Evolutionary conservation across 2,888 invertebrate species (phyloP).

Genomic region (Leptinotarsa peninsularis): DNA sequence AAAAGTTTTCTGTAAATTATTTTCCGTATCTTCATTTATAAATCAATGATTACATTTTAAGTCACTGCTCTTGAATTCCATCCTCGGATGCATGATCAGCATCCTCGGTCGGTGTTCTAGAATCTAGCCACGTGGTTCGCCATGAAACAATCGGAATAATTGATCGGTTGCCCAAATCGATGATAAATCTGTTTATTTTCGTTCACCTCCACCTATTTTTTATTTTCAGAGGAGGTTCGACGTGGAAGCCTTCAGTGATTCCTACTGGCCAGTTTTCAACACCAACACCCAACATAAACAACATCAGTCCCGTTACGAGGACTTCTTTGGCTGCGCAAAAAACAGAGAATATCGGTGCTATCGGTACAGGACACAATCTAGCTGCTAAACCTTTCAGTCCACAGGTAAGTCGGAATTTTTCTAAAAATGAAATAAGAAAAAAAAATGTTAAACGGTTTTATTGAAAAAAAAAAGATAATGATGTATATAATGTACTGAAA

Average conservation of each 20-base stretch:
- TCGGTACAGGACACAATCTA: conserved; percentile 90
- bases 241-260: conserved; percentile 92
- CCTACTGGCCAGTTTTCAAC: conserved; percentile 79
- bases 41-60: too few species aligned
- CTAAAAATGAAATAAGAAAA: neutral
- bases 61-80: too few species aligned
- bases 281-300: conserved; percentile 70
- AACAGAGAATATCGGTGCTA: conserved; percentile 70
- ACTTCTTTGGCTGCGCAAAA: conserved; percentile 85
- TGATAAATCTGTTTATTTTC: conserved; percentile 50
- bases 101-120: neutral
- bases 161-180: conserved; percentile 53
- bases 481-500: too few species aligned
- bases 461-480: too few species aligned
- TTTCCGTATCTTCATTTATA: too few species aligned
- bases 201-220: conserved; percentile 35
- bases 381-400: conserved; percentile 84
- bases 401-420: conserved; percentile 36
- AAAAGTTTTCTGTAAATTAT: too few species aligned
- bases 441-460: neutral
- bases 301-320: conserved; percentile 81
- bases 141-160: conserved; percentile 43
- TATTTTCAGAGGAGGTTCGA: conserved; percentile 80
- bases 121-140: neutral
- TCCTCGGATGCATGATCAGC: too few species aligned